Evolutionary conservation across 2,113 vertebrate genomes (phyloP), one percentile per base, ranked within the genome.

Genomic region (Columba janthina): DNA sequence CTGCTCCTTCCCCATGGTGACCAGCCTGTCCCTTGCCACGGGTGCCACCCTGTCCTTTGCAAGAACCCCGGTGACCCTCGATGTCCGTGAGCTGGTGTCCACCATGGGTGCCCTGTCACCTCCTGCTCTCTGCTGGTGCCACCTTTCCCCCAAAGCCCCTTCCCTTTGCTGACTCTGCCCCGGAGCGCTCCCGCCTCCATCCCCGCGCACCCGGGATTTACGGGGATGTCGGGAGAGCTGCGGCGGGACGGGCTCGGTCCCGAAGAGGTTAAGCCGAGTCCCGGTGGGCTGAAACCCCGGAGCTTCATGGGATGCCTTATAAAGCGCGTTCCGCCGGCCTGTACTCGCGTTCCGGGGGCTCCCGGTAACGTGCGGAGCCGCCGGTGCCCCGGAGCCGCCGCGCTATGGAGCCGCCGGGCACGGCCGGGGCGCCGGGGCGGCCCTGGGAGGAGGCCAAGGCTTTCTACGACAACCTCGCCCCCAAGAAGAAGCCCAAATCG

Each of bases 401-500:
- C 8, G 81, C n/a, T 17, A 89, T 73, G 34, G 90, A 96, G 51
- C 80, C 95, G 31, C 96, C 96, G 75, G 83, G 40, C 11, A 61
- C 89, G 2, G 66, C 67, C 42, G 95, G 67, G 26, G 72, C 88
- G 1, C 82, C 71, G 72, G 88, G n/a, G 1, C 28, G 40, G 31
- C 91, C 83, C 67, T 97, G 97, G 98, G 97, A 98, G 22, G 98
- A 98, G 79, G 97, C 97, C 90, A 98, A 98, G 83, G 95, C 96
- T 73, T 98, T 98, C 89, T 97, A 97, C 72, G 97, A 98, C 31
- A 98, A 89, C 56, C 97, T 98, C 9, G 88, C 98, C 13, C 96
- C 98, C 50, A 97, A 97, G 93, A 98, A 98, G 97, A 98, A 98
- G 17, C 98, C 98, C 70, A 98, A 98, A 96, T 98, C 97, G 94